phyloP scores from a whole-genome alignment of 2,888 invertebrate species.

The Rhagonycha lutea region DNA sequence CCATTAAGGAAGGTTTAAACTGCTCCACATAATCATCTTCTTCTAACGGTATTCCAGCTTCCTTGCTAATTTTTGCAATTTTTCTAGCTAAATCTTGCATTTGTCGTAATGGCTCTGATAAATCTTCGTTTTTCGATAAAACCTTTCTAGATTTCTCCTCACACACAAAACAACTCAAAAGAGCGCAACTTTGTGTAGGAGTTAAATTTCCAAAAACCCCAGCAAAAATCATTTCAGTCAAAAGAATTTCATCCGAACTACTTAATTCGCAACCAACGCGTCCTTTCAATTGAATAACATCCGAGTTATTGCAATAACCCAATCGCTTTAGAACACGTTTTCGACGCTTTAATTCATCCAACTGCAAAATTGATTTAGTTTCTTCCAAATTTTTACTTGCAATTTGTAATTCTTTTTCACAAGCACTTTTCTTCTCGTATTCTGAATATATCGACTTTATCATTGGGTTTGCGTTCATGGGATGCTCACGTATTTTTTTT shows the following conservation, averaged over 20 bases:
- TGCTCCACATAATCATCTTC: conserved; percentile 89
- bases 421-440: conserved; percentile 76
- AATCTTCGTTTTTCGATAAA: conserved; percentile 78
- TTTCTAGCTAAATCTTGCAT: conserved; percentile 93
- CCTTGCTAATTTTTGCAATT: conserved; percentile 86
- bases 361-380: conserved; percentile 91
- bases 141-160: conserved; percentile 87
- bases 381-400: conserved; percentile 76
- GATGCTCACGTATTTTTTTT: conserved; percentile 79
- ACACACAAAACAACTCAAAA: conserved; percentile 92
- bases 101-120: conserved; percentile 84
- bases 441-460: conserved; percentile 73
- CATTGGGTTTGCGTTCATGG: conserved; percentile 76
- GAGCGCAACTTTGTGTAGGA: conserved; percentile 79
- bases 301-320: conserved; percentile 89
- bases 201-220: conserved; percentile 89
- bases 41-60: conserved; percentile 84
- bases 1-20: conserved; percentile 96
- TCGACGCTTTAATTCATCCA: conserved; percentile 94
- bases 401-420: conserved; percentile 65
- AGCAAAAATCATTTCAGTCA: conserved; percentile 98
- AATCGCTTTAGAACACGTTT: conserved; percentile 91
- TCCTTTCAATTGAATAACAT: conserved; percentile 98
- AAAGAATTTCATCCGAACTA: conserved; percentile 91
- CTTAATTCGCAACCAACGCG: conserved; percentile 99